phyloP scores from a whole-genome alignment of 2,797 vertebrate genomes.

The Oreochromis mossambicus region DNA sequence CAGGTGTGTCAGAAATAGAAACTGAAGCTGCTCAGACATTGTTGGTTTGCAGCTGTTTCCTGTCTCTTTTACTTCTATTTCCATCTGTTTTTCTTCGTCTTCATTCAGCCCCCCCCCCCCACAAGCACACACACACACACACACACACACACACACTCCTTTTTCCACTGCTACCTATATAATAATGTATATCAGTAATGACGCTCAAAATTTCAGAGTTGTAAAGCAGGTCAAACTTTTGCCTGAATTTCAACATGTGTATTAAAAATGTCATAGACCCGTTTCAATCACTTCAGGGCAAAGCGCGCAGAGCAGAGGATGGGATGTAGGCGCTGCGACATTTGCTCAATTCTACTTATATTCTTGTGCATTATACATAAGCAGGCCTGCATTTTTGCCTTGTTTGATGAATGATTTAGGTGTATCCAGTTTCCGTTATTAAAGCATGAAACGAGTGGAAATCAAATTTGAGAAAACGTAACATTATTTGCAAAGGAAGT shows the following conservation, averaged over 20 bases:
- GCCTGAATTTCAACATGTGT: not conserved
- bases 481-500: not conserved
- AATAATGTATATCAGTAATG: slow-evolving; percentile 4
- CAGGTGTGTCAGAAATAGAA: slow-evolving; percentile 58
- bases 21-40: slow-evolving; percentile 24
- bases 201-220: not conserved
- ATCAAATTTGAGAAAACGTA: not conserved
- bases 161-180: not conserved
- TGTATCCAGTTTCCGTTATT: not conserved
- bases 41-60: slow-evolving; percentile 41
- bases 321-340: not conserved
- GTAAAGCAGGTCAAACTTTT: not conserved
- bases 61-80: not conserved
- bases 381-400: not conserved
- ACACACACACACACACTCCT: not conserved
- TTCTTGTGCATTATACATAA: not conserved
- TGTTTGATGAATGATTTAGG: not conserved
- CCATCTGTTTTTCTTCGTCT: not conserved
- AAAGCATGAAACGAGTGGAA: not conserved
- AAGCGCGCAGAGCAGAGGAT: not conserved
- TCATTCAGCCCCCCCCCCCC: not conserved
- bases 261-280: slow-evolving; percentile 32
- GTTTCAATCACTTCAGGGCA: slow-evolving; percentile 4
- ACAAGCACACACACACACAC: not conserved
- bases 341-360: slow-evolving; percentile 1